Conservation (phyloP, 2,113 vertebrate genomes). For the Felis chaus region DNA sequence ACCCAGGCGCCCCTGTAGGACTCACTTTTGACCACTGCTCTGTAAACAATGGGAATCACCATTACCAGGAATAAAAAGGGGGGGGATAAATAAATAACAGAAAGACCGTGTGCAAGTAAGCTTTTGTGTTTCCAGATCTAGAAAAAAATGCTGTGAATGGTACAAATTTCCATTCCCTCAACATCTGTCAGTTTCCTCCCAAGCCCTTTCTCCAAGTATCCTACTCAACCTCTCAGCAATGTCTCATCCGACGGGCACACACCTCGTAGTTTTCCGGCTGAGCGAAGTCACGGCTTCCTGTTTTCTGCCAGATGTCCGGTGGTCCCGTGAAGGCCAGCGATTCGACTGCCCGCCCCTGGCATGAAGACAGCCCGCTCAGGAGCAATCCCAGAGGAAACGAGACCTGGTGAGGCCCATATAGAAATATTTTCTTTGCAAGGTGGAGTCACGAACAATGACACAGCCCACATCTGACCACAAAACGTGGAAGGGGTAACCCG, state of each 20-base stretch:
- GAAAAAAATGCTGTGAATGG: not conserved
- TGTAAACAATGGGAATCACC: not conserved
- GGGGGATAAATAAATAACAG: not conserved
- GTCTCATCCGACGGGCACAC: not conserved
- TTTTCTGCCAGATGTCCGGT: constrained; percentile 3
- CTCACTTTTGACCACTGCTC: too few relatives aligned
- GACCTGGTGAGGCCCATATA: not conserved
- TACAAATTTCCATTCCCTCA: not conserved
- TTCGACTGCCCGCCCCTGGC: not conserved
- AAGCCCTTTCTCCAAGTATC: not conserved
- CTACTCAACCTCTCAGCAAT: not conserved
- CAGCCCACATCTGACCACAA: constrained; percentile 44
- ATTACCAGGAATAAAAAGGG: not conserved
- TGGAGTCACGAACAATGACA: not conserved
- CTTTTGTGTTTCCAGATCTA: not conserved
- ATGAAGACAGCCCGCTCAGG: accelerated
- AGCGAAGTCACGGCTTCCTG: not conserved
- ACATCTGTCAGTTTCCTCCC: not conserved
- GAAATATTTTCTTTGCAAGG: constrained; percentile 34
- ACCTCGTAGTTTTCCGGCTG: not conserved
- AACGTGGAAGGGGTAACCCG: constrained; percentile 39
- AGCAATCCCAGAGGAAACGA: not conserved
- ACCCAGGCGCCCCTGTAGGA: too few relatives aligned
- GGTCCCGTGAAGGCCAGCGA: not conserved
- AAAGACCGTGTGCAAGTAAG: not conserved